A percentile compares a stretch with the other conserved stretches of the same genome.
Evolutionary conservation across 1,140 invertebrate species (phyloP).

Genomic region (Diprion similis): DNA sequence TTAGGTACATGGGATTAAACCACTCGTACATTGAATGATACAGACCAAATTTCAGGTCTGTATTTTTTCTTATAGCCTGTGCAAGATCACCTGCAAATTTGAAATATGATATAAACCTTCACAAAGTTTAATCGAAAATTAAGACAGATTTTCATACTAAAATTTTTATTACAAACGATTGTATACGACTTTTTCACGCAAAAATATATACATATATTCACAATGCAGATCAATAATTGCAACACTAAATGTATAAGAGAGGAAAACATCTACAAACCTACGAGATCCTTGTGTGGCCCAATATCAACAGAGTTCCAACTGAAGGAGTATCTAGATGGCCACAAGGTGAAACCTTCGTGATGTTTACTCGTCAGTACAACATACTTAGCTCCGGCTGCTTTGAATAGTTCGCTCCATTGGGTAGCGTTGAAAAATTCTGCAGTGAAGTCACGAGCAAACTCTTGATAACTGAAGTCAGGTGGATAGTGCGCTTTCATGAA

Average conservation of each 20-base stretch:
- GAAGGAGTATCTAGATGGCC: conserved; percentile 85
- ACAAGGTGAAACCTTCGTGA: conserved; percentile 91
- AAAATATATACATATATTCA: conserved; percentile 2
- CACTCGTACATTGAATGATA: conserved; percentile 93
- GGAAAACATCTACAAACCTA: conserved; percentile 61
- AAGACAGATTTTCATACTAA: neutral
- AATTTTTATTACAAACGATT: neutral
- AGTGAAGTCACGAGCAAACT: conserved; percentile 83
- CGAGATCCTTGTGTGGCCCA: conserved; percentile 83
- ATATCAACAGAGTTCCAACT: conserved; percentile 91
- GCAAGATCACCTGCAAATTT: conserved; percentile 71
- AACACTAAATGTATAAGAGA: conserved; percentile 17
- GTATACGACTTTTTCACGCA: neutral
- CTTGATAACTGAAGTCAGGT: conserved; percentile 84
- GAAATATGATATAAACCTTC: neutral
- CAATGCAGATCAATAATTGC: conserved; percentile 15
- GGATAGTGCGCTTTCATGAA: conserved; percentile 82
- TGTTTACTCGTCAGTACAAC: conserved; percentile 93
- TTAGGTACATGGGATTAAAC: conserved; percentile 86
- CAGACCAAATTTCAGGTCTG: conserved; percentile 78
- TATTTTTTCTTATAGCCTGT: conserved; percentile 70
- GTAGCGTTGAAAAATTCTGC: conserved; percentile 83
- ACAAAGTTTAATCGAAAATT: conserved; percentile 10
- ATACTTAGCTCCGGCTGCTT: conserved; percentile 83
- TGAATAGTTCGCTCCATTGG: conserved; percentile 78